A percentile compares a stretch with the other conserved stretches of the same genome.
Evolutionary conservation across 1,140 invertebrate species (phyloP).

Genomic region (Aleiodes sp.): DNA sequence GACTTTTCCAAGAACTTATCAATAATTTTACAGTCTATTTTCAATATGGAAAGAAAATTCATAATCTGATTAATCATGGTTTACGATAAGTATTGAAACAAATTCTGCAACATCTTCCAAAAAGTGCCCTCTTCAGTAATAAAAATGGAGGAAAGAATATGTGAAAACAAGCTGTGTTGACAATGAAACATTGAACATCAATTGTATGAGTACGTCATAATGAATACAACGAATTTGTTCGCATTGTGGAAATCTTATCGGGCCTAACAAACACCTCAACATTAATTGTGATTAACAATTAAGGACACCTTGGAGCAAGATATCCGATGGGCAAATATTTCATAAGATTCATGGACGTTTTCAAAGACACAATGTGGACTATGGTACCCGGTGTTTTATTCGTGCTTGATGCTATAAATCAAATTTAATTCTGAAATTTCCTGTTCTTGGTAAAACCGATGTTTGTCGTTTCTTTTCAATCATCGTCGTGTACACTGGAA

Average conservation of each 20-base stretch:
- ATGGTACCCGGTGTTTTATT: neutral
- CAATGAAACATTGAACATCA: neutral
- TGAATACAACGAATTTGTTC: neutral
- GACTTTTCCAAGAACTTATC: too few relatives aligned
- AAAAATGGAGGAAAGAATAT: too few relatives aligned
- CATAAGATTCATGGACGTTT: constrained; percentile 7
- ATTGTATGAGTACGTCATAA: neutral
- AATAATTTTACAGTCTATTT: too few relatives aligned
- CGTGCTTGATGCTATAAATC: constrained; percentile 27
- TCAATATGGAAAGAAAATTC: too few relatives aligned
- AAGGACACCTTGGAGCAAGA: neutral
- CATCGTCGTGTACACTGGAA: constrained; percentile 33
- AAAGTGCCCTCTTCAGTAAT: too few relatives aligned
- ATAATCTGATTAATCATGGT: too few relatives aligned
- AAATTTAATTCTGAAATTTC: constrained; percentile 43
- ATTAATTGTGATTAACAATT: constrained; percentile 8
- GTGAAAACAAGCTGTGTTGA: too few relatives aligned
- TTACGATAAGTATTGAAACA: too few relatives aligned
- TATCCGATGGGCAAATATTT: constrained; percentile 1
- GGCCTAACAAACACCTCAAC: neutral
- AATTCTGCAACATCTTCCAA: too few relatives aligned
- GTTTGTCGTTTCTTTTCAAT: constrained; percentile 13
- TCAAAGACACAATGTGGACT: constrained; percentile 4
- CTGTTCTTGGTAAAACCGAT: constrained; percentile 15
- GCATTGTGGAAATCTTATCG: neutral